Percentiles rank a stretch among this genome's conserved stretches.
Evolutionary conservation across 2,888 invertebrate species (phyloP).

Genomic region (Sarcophaga subvicina): DNA sequence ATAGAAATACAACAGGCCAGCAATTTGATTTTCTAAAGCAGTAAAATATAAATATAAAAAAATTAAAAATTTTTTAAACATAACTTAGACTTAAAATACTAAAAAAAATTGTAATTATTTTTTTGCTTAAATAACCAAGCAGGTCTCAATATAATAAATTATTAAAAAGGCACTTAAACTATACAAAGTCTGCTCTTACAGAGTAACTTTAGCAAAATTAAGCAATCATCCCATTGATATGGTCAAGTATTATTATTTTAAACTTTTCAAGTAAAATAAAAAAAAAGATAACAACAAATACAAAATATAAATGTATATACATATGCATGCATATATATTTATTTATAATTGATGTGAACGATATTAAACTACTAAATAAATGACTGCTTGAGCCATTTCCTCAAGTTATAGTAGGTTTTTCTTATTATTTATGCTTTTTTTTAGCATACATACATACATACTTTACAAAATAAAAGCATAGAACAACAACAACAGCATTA

Average conservation of each 20-base stretch:
- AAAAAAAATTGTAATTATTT: background rate
- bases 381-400: conserved; percentile 51
- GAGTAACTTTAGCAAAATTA: background rate
- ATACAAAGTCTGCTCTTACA: conserved; percentile 14
- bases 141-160: too few relatives aligned
- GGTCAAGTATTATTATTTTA: conserved; percentile 51
- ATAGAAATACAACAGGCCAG: too few relatives aligned
- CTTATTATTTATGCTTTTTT: background rate
- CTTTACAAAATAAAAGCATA: too few relatives aligned
- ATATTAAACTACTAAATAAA: conserved; percentile 22
- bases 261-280: conserved; percentile 21
- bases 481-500: background rate
- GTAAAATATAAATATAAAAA: too few relatives aligned
- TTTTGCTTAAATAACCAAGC: too few relatives aligned
- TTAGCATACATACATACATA: too few relatives aligned
- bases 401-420: conserved; percentile 17
- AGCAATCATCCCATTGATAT: conserved; percentile 35
- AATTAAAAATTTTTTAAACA: too few relatives aligned
- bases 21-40: too few relatives aligned
- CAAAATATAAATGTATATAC: background rate
- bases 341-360: conserved; percentile 5
- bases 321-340: background rate
- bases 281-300: conserved; percentile 15
- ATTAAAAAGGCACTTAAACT: conserved; percentile 11
- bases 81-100: too few relatives aligned